Evolutionary conservation across 2,888 invertebrate genomes (phyloP).

Genomic region (Stenurella melanura): DNA sequence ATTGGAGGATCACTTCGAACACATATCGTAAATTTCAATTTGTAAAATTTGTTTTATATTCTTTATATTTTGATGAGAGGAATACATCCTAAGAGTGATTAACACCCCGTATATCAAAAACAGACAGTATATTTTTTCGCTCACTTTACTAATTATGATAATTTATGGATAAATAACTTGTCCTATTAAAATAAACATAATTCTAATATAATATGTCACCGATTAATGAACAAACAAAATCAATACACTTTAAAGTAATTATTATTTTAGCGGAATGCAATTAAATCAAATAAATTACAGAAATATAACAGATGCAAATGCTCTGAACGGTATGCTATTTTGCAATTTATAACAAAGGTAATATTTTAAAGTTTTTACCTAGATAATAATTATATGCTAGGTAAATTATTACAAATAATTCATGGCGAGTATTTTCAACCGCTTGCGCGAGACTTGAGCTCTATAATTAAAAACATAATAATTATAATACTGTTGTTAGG

Average conservation of each 20-base stretch:
- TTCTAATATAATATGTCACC: neutral
- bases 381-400: slow-evolving; percentile 37
- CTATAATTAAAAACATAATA: slow-evolving; percentile 45
- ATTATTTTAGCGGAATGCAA: slow-evolving; percentile 18
- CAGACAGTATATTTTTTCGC: too few relatives aligned
- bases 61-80: too few relatives aligned
- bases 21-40: too few relatives aligned
- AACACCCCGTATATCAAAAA: too few relatives aligned
- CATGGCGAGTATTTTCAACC: slow-evolving; percentile 38
- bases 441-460: slow-evolving; percentile 15
- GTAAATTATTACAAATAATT: slow-evolving; percentile 49
- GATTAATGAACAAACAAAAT: slow-evolving; percentile 15
- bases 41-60: too few relatives aligned
- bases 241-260: slow-evolving; percentile 2
- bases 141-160: too few relatives aligned
- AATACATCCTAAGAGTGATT: too few relatives aligned
- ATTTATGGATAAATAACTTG: neutral
- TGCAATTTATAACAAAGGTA: slow-evolving; percentile 32
- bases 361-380: slow-evolving; percentile 41
- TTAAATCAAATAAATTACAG: slow-evolving; percentile 2
- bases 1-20: too few relatives aligned
- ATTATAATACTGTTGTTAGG: slow-evolving; percentile 40
- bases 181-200: neutral
- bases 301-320: slow-evolving; percentile 21
- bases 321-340: neutral